Evolutionary conservation across 2,113 vertebrate genomes (phyloP), one percentile per base, ranked within the genome.

Genomic region (Tragelaphus scriptus): DNA sequence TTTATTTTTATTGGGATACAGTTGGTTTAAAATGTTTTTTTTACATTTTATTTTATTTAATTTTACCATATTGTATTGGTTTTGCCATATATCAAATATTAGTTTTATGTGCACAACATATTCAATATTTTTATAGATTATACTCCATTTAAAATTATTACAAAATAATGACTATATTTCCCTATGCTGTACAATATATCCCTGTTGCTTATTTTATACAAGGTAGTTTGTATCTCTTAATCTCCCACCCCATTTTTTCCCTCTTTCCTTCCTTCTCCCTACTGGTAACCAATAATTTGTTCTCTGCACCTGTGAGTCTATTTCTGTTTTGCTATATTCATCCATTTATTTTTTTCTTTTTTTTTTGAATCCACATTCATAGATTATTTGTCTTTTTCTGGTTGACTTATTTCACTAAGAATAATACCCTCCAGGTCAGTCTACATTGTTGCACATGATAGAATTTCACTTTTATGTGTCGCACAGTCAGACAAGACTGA

Each of bases 401-500:
- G n/a, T 2, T 71, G 71, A 26, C 36, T 44, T 44, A 26, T 44
- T 11, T 26, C 5, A 44, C 12, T 14, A 77, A 77, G 12, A 77
- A 77, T 7, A 44, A 44, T 44, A 77, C 36, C 14, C 6, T 44
- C 21, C 26, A 77, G 11, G 36, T 44, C 71, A 77, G 7, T 44
- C 71, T 77, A 26, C 5, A 26, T 44, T 77, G 6, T 44, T 26
- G 12, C 23, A 44, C 36, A 77, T 44, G 23, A 44, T 44, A 77
- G 23, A 77, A 77, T 77, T 26, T 23, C 71, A 26, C 26, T 26
- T 75, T 44, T 44, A 44, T 25, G 25, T 59, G 58, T 44, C 59
- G 30, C 59, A 15, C 26, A 61, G 13, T 61, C 5, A 2, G 59
- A 61, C 28, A 30, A 0, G 0, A 30, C 59, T 61, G 59, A 30